Evolutionary conservation across 23 tunicate species (phyloP), one percentile per base, ranked within the genome.

Genomic region (Styela plicata): DNA sequence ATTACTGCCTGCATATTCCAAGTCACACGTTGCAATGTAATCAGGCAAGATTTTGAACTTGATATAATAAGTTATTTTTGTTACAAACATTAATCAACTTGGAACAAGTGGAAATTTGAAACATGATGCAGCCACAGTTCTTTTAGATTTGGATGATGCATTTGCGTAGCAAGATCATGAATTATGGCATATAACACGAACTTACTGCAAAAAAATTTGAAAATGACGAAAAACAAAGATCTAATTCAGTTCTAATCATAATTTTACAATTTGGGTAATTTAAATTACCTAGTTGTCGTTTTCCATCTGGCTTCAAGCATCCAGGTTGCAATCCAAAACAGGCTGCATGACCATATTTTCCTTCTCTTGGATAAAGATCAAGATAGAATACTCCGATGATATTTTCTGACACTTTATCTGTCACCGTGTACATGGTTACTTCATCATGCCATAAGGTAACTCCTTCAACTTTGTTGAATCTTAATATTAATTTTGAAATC

Each of bases 301-400:
- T 83, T n/a, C 97, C 97, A 73, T 92, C 89, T 1, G 91, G 74
- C 24, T 84, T 83, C 74, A 86, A 80, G 61, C 97, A 92, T 33
- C 97, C 97, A 5, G 97, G 88, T 3, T 83, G 77, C 73, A 92
- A 69, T 31, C 89, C 91, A 63, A 92, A 92, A 63, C 97, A 92
- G 62, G 97, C 97, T 0, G 97, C 97, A 57, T 92, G 97, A 7
- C 97, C 97, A 73, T 92, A 92, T 66, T 92, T 92, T 27, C 97
- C 97, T 23, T 83, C 85, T 18, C 97, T 82, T 35, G 97, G 97
- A 75, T 74, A 78, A 22, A 92, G 80, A 36, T 92, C 97, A 26
- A 92, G 81, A 61, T 83, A 92, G 29, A 92, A 92, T 29, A 83
- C 80, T n/a, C 97, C 97, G 74, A 92, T 83, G 52, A 92, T 28